Evolutionary conservation across 2,797 vertebrate species (phyloP), one percentile per base, ranked within the genome.

Genomic region (Galagoides demidoff): DNA sequence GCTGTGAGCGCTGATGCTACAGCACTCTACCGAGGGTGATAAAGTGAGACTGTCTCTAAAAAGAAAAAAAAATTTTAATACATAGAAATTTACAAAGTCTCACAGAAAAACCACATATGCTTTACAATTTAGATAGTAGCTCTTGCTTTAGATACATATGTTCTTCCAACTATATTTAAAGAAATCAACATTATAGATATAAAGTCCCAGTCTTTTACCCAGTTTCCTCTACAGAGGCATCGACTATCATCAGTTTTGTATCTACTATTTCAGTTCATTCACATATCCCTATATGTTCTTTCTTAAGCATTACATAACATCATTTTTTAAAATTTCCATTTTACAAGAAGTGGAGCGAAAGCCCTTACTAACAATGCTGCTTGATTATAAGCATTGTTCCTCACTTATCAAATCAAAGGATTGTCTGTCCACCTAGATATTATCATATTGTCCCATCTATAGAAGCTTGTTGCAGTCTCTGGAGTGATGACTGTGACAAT

Each of bases 91-190:
- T 71, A 13, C 4, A 64, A 89, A 90, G 61, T 79, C 39, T 68
- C 61, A 71, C 43, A 61, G 52, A 63, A 79, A 90, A 79, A 95
- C 34, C 25, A 9, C n/a, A 74, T 3, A 16, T 7, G 37, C 61
- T 9, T 8, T 37, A 29, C 19, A 55, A 61, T 68, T 83, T 49
- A 45, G 34, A 94, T 57, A 78, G 87, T 37, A 63, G 25, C 14
- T 70, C 13, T 90, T 79, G 25, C 23, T 85, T 81, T 73, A 43
- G 45, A 20, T 20, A n/a, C 29, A 79, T 73, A 68, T 4, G 76
- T 90, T 52, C 22, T 61, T 68, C 17, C 22, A 89, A 37, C 11
- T 87, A 20, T 92, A 91, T 89, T 74, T 78, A 92, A 66, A 85
- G 27, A 57, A 90, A 89, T 61, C 76, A 70, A 37, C 20, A 66